Conservation (phyloP, 2,113 vertebrate genomes). For the Xyrauchen texanus region DNA sequence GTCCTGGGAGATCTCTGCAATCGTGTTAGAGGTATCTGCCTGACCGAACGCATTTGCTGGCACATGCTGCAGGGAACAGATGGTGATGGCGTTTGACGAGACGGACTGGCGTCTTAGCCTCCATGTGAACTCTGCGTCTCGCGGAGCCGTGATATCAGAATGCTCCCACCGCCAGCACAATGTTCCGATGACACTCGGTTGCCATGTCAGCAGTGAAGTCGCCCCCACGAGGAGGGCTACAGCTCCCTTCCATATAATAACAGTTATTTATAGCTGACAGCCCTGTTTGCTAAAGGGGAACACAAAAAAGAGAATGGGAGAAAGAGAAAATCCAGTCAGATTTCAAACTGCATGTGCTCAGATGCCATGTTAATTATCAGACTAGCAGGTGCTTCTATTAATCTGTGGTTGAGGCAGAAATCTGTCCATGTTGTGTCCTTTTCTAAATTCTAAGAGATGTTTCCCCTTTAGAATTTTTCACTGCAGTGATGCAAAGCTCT, state of each 20-base stretch:
- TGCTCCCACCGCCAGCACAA: slow-evolving; percentile 45
- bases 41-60: background rate
- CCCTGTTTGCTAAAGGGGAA: slow-evolving; percentile 56
- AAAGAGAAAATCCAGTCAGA: slow-evolving; percentile 53
- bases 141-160: slow-evolving; percentile 55
- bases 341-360: slow-evolving; percentile 6
- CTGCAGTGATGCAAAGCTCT: too few relatives aligned
- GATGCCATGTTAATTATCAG: too few relatives aligned
- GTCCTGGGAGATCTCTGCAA: background rate
- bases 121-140: slow-evolving; percentile 53
- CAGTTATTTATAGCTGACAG: slow-evolving; percentile 69
- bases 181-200: slow-evolving; percentile 60
- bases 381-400: too few relatives aligned
- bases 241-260: slow-evolving; percentile 68
- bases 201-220: slow-evolving; percentile 63
- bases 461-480: too few relatives aligned
- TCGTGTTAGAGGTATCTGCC: background rate
- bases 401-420: too few relatives aligned
- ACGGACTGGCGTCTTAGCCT: slow-evolving; percentile 46
- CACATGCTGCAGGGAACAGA: background rate
- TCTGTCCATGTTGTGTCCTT: too few relatives aligned
- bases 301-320: background rate
- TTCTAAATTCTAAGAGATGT: too few relatives aligned
- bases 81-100: background rate
- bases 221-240: slow-evolving; percentile 66